Evolutionary conservation across 2,113 vertebrate species (phyloP).

Genomic region (Crocuta crocuta): DNA sequence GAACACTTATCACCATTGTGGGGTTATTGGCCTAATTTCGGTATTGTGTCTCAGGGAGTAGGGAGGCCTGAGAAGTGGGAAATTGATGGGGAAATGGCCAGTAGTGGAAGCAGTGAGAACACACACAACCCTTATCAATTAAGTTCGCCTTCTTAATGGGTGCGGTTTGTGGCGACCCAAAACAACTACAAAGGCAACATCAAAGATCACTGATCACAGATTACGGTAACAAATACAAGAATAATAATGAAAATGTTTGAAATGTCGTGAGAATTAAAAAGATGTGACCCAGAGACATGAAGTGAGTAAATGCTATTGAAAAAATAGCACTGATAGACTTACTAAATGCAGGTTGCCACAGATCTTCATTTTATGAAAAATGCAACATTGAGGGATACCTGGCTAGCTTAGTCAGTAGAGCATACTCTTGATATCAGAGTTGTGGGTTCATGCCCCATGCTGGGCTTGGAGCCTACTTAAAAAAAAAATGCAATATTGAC

Average conservation of each 20-base stretch:
- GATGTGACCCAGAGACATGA: not conserved
- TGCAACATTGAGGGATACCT: not conserved
- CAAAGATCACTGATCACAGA: not conserved
- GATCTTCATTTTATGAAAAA: not conserved
- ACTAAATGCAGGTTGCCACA: not conserved
- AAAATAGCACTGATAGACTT: not conserved
- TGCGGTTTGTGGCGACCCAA: not conserved
- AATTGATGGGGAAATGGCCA: not conserved
- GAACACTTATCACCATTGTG: not conserved
- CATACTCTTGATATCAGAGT: not conserved
- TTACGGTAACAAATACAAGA: not conserved
- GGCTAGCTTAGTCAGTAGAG: not conserved
- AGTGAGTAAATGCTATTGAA: not conserved
- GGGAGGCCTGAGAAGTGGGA: not conserved
- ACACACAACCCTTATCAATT: not conserved
- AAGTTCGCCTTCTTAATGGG: not conserved
- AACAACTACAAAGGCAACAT: not conserved
- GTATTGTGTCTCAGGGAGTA: not conserved
- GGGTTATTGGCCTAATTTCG: not conserved
- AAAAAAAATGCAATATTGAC: not conserved
- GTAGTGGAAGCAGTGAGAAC: not conserved
- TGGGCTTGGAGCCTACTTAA: not conserved
- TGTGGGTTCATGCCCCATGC: not conserved
- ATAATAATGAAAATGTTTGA: not conserved
- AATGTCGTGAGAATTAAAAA: not conserved